phyloP scores from a whole-genome alignment of 2,888 invertebrate genomes.

The Eupeodes luniger region DNA sequence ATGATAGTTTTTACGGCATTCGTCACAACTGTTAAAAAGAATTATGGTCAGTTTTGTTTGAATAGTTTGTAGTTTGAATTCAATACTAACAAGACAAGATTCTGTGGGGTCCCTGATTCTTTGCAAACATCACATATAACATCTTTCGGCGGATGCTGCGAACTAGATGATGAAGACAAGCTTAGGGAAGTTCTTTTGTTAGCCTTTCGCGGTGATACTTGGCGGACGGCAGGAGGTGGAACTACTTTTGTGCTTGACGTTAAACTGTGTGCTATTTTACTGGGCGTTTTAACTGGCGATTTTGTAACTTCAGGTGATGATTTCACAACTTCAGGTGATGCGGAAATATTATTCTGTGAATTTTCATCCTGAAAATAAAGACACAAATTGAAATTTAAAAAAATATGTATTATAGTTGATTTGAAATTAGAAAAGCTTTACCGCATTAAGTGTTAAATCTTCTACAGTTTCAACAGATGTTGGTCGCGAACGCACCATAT shows the following conservation, averaged over 20 bases:
- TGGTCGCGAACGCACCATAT: slow-evolving; percentile 83
- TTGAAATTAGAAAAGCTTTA: slow-evolving; percentile 9
- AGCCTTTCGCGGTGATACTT: slow-evolving; percentile 50
- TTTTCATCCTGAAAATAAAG: slow-evolving; percentile 46
- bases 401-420: too few species aligned
- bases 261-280: slow-evolving; percentile 75
- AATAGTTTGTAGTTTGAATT: background rate
- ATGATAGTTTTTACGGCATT: slow-evolving; percentile 95
- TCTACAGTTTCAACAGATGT: slow-evolving; percentile 84
- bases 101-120: slow-evolving; percentile 80
- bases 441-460: slow-evolving; percentile 78
- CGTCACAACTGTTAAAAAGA: slow-evolving; percentile 90
- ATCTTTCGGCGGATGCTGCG: slow-evolving; percentile 71
- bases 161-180: slow-evolving; percentile 46
- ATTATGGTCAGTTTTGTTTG: background rate
- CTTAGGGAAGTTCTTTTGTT: slow-evolving; percentile 60
- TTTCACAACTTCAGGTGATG: slow-evolving; percentile 55
- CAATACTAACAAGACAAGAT: slow-evolving; percentile 78
- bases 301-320: slow-evolving; percentile 14
- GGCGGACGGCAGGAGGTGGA: slow-evolving; percentile 33
- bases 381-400: background rate
- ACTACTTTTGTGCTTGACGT: slow-evolving; percentile 65
- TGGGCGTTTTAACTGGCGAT: slow-evolving; percentile 50
- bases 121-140: slow-evolving; percentile 80
- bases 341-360: slow-evolving; percentile 56